Percentiles rank a stretch among this genome's conserved stretches.
These are phyloP conservation scores for Ditula angustiorana DNA, from an alignment of 2,888 invertebrate species.

Conservation along the genomic window DNA sequence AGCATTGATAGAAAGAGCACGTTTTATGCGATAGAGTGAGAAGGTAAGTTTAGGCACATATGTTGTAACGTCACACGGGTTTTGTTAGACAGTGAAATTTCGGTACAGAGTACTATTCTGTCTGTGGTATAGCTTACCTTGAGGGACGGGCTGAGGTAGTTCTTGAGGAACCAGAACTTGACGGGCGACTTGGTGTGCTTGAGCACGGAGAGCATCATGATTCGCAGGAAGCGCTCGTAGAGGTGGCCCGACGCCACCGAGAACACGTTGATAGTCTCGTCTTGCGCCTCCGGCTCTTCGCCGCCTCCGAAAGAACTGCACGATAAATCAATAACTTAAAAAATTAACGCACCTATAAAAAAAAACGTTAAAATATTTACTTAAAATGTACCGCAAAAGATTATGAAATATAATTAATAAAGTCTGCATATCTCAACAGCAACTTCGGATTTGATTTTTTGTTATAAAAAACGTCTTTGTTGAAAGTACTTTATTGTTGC, in stretches of 20 bases:
- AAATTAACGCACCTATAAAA: not conserved
- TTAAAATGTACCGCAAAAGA: too few relatives aligned
- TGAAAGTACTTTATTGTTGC: too few relatives aligned
- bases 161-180: slow-evolving; percentile 99
- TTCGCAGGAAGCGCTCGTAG: slow-evolving; percentile 97
- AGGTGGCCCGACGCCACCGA: slow-evolving; percentile 99
- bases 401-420: too few relatives aligned
- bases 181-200: slow-evolving; percentile 98
- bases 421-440: too few relatives aligned
- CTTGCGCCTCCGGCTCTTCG: slow-evolving; percentile 86
- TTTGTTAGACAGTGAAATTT: too few relatives aligned
- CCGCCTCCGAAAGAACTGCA: slow-evolving; percentile 85
- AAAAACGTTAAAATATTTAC: slow-evolving; percentile 13
- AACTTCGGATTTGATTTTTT: too few relatives aligned
- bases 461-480: too few relatives aligned
- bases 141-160: slow-evolving; percentile 98
- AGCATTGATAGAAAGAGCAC: too few relatives aligned
- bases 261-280: slow-evolving; percentile 97
- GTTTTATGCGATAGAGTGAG: too few relatives aligned
- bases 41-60: too few relatives aligned
- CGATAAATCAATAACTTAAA: not conserved
- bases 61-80: too few relatives aligned
- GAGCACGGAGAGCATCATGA: slow-evolving; percentile 99
- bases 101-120: too few relatives aligned
- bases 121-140: slow-evolving; percentile 87